Percentiles rank a stretch among this genome's conserved stretches.
These are phyloP conservation scores for Ephestia elutella DNA, from an alignment of 1,140 invertebrate genomes.

Conservation along the genomic window DNA sequence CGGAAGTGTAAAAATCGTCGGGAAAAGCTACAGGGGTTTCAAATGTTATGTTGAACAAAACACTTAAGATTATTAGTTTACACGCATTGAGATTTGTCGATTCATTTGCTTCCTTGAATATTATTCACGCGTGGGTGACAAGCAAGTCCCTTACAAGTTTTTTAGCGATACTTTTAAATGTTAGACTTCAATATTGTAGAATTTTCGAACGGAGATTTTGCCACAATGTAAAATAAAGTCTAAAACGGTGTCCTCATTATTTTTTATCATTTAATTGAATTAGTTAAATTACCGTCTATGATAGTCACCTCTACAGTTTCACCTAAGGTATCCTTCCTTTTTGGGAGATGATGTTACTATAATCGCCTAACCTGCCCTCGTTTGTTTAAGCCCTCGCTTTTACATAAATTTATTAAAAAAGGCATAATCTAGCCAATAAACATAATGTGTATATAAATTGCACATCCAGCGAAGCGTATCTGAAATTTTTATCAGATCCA, in stretches of 20 bases:
- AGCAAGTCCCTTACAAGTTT: too few relatives aligned
- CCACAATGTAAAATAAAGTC: background rate
- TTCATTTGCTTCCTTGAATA: background rate
- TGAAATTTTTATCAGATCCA: constrained; percentile 49
- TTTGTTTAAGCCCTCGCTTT: too few relatives aligned
- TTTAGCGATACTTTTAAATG: too few relatives aligned
- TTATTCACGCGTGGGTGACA: background rate
- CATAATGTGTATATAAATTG: constrained; percentile 7
- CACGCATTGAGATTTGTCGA: background rate
- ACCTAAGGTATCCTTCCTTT: too few relatives aligned
- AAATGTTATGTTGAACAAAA: constrained; percentile 30
- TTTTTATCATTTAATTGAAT: too few relatives aligned
- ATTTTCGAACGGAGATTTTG: too few relatives aligned
- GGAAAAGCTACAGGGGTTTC: constrained; percentile 36
- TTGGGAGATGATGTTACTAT: too few relatives aligned
- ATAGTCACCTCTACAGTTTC: too few relatives aligned
- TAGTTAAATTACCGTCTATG: too few relatives aligned
- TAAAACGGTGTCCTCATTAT: too few relatives aligned
- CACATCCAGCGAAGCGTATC: constrained; percentile 25
- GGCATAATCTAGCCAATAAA: background rate
- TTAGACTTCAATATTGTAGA: too few relatives aligned
- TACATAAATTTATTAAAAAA: background rate
- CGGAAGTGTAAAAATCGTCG: constrained; percentile 72
- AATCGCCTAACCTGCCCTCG: too few relatives aligned
- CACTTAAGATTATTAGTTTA: constrained; percentile 38